phyloP scores from a whole-genome alignment of 1,140 invertebrate genomes.

The Calycopis cecrops region DNA sequence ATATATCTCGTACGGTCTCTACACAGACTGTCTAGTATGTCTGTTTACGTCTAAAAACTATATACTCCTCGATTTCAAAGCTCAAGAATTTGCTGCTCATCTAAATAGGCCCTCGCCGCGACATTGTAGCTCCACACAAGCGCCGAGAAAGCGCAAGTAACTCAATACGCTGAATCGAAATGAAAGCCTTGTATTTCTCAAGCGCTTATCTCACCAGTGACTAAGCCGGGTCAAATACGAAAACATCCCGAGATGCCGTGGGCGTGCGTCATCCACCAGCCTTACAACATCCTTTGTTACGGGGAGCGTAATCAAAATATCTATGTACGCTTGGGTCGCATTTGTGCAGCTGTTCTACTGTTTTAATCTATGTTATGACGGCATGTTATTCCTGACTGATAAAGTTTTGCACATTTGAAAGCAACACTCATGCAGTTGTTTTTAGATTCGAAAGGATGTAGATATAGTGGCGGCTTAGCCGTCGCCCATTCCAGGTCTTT shows the following conservation, averaged over 20 bases:
- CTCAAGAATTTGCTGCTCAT: no score
- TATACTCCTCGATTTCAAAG: no score
- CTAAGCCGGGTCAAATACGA: conserved; percentile 23
- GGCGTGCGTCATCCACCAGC: conserved; percentile 21
- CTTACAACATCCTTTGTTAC: conserved; percentile 28
- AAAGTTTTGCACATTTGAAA: no score
- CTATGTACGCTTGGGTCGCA: conserved; percentile 14
- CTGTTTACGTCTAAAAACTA: no score
- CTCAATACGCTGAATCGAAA: conserved; percentile 10
- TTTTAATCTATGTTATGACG: neutral
- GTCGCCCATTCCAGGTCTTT: no score
- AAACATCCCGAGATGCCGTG: conserved; percentile 26
- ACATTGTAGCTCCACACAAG: no score
- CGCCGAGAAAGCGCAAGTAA: conserved; percentile 9
- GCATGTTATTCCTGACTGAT: conserved; percentile 1
- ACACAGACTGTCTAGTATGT: no score
- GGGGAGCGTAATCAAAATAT: conserved; percentile 19
- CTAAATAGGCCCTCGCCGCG: no score
- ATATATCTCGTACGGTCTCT: no score
- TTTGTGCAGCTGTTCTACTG: conserved; percentile 2
- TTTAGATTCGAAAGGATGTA: no score
- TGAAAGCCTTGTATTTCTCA: conserved; percentile 16
- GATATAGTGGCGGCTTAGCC: no score
- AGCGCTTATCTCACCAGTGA: conserved; percentile 19
- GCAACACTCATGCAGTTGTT: no score